These are phyloP conservation scores for Thunnus albacares DNA, from an alignment of 2,797 vertebrate genomes.

Conservation along the genomic window DNA sequence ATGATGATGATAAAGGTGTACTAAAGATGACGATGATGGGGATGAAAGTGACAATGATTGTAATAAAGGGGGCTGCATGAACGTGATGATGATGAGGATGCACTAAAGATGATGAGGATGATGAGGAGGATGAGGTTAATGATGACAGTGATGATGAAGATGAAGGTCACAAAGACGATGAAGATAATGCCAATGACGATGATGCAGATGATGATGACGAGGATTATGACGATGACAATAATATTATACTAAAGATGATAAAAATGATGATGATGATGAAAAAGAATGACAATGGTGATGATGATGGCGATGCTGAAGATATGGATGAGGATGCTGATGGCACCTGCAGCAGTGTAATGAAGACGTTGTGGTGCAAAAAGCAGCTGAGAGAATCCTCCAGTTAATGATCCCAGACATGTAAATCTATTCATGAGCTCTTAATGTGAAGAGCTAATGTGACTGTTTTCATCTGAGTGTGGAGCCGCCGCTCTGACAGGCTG, in stretches of 20 bases:
- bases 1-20: neutral
- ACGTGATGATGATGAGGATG: neutral
- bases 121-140: neutral
- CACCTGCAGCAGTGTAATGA: conserved; percentile 1
- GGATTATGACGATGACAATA: no score
- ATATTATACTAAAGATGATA: neutral
- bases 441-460: conserved; percentile 57
- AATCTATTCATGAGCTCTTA: conserved; percentile 67
- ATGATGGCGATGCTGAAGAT: conserved; percentile 4
- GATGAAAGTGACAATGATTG: no score
- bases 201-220: no score
- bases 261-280: neutral
- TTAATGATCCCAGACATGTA: conserved; percentile 53
- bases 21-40: no score
- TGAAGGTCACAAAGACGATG: no score
- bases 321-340: neutral
- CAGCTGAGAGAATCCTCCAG: conserved; percentile 25
- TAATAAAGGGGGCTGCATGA: neutral
- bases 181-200: no score
- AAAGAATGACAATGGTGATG: neutral
- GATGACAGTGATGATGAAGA: no score
- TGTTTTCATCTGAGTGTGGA: conserved; percentile 22
- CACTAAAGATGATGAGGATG: neutral
- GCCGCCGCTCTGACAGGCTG: conserved; percentile 23
- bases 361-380: conserved; percentile 8